phyloP scores from a whole-genome alignment of 2,888 invertebrate species.

The Dastarcus helophoroides region DNA sequence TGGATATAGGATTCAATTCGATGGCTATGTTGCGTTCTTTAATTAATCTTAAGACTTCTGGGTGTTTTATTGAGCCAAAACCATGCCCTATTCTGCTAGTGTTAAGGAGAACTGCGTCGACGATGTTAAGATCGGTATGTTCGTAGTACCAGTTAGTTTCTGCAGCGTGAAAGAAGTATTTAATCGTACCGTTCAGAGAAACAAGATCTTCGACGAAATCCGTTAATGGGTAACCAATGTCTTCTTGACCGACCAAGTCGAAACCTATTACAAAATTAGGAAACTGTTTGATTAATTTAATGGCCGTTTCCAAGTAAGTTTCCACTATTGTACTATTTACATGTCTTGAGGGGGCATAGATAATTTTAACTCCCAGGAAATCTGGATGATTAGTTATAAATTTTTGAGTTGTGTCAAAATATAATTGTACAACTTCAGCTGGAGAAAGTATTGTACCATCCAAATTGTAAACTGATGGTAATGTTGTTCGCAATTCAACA shows the following conservation, averaged over 20 bases:
- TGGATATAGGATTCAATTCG: slow-evolving; percentile 70
- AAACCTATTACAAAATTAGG: slow-evolving; percentile 64
- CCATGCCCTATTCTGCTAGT: slow-evolving; percentile 69
- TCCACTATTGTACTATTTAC: slow-evolving; percentile 34
- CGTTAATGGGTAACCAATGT: slow-evolving; percentile 51
- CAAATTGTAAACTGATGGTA: slow-evolving; percentile 44
- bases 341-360: slow-evolving; percentile 44
- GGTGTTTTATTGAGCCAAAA: slow-evolving; percentile 62
- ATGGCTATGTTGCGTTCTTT: slow-evolving; percentile 51
- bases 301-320: slow-evolving; percentile 11
- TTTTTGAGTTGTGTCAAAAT: slow-evolving; percentile 38
- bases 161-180: slow-evolving; percentile 39
- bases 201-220: too few species aligned
- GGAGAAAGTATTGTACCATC: slow-evolving; percentile 40
- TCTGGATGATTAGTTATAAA: slow-evolving; percentile 45
- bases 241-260: slow-evolving; percentile 74
- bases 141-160: slow-evolving; percentile 68
- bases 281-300: slow-evolving; percentile 10
- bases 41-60: slow-evolving; percentile 46
- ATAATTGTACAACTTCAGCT: slow-evolving; percentile 44
- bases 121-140: slow-evolving; percentile 55
- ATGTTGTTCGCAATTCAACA: slow-evolving; percentile 45
- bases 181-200: too few species aligned
- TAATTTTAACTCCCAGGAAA: slow-evolving; percentile 47
- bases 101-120: slow-evolving; percentile 65